Conservation (phyloP, 2,888 invertebrate genomes). For the Pterobdella sp. region DNA sequence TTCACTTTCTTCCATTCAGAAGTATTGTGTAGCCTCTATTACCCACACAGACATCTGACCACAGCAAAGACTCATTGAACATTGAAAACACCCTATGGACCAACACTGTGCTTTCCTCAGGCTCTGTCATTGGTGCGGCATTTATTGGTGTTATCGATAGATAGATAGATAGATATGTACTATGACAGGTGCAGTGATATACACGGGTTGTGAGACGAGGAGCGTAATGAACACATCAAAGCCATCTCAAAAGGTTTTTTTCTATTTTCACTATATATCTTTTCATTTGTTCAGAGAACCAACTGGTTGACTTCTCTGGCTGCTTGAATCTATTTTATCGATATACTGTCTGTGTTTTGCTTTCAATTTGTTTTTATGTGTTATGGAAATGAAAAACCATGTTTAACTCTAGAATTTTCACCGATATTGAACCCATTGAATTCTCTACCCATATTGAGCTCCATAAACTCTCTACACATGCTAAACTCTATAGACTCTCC, state of each 20-base stretch:
- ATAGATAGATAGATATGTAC: not conserved
- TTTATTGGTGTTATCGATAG: not conserved
- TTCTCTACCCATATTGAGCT: no score
- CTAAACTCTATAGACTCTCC: no score
- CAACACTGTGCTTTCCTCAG: constrained; percentile 93
- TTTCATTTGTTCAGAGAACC: not conserved
- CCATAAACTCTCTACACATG: no score
- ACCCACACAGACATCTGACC: constrained; percentile 40
- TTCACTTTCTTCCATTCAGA: no score
- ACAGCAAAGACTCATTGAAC: constrained; percentile 71
- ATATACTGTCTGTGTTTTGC: not conserved
- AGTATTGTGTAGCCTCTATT: no score
- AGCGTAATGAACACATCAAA: constrained; percentile 97
- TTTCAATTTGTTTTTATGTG: not conserved
- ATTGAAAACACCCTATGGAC: constrained; percentile 98
- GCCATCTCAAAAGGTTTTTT: constrained; percentile 72
- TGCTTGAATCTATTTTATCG: not conserved
- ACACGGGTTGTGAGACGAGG: constrained; percentile 90
- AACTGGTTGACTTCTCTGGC: not conserved
- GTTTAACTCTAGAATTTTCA: no score
- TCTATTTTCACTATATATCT: not conserved
- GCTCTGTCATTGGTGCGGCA: constrained; percentile 72
- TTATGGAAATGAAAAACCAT: no score
- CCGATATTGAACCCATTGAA: no score
- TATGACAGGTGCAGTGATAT: constrained; percentile 65